Base-by-base conservation (phyloP, 1,140 invertebrate species). In the Penaeus chinensis region DNA sequence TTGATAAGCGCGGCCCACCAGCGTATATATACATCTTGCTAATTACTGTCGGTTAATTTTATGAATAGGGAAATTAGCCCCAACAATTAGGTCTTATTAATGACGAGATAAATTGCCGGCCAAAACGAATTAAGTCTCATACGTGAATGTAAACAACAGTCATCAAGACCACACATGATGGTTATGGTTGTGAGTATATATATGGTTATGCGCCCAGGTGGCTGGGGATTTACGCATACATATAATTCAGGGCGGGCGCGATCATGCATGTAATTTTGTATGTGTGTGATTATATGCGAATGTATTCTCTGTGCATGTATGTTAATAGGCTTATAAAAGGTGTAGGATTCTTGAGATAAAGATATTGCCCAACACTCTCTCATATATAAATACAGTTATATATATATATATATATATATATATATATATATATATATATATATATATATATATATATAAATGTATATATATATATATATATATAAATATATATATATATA, bases 21-120 rank as follows among this genome's bases (percentile, higher is more conserved):
- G 69, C 20, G 65, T 37, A 47, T 37, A 82, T 27, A 65, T 69
- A 65, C 18, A 69, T 66, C 65, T 65, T 32, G 62, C 81, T 69
- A 82, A 82, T 82, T 82, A 82, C 81, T 82, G 10, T 66, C 81
- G 22, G 18, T 65, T 82, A 47, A 82, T 82, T 82, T 82, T 82
- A 82, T 82, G 81, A 66, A 82, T 82, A 69, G 81, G 81, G 81
- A 82, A 82, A 82, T 82, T 82, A 82, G 32, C 62, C 27, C 71
- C 63, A 82, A 82, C 81, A 82, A 82, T 82, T 82, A 82, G 81
- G 62, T 13, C 20, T 69, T 82, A 82, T 82, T 82, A 82, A 82
- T 82, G 81, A 69, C 5, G 20, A 47, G 81, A 82, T 82, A 42
- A 62, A 82, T 82, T 65, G 62, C 32, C 37, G 24, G n/a, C 62